Conservation (phyloP, 1,140 invertebrate genomes). For the Potamilus streckersoni region DNA sequence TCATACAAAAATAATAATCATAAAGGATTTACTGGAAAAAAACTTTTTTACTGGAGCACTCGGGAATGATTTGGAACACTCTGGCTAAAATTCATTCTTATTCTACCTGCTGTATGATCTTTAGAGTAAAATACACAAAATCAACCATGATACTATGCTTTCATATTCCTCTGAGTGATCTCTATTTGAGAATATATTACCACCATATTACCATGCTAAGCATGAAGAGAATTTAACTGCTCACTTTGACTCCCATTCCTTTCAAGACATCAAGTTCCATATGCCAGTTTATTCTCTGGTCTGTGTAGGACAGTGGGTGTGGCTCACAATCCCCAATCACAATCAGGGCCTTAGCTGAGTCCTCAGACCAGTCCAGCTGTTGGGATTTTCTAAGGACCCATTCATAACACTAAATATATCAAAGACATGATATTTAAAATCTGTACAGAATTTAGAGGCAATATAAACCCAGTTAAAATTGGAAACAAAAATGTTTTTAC, state of each 20-base stretch:
- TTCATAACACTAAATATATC: conserved; percentile 38
- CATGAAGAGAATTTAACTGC: neutral
- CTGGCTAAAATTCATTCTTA: neutral
- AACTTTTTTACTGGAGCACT: neutral
- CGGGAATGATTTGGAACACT: too few species aligned
- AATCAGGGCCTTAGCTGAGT: conserved; percentile 62
- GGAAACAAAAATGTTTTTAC: too few species aligned
- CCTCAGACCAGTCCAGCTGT: conserved; percentile 59
- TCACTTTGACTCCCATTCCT: conserved; percentile 61
- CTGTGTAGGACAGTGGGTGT: conserved; percentile 56
- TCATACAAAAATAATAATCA: too few species aligned
- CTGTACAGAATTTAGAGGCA: neutral
- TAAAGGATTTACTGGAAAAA: too few species aligned
- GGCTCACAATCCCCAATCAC: conserved; percentile 60
- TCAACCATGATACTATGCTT: neutral
- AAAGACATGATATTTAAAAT: neutral
- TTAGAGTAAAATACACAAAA: neutral
- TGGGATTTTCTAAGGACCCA: conserved; percentile 56
- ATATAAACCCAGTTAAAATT: too few species aligned
- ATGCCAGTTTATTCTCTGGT: conserved; percentile 53
- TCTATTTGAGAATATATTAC: neutral
- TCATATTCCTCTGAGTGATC: too few species aligned
- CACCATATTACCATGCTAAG: neutral
- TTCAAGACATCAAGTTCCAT: conserved; percentile 50
- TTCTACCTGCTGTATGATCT: neutral